Evolutionary conservation across 2,888 invertebrate genomes (phyloP).

Genomic region (Pristionchus arcanus): DNA sequence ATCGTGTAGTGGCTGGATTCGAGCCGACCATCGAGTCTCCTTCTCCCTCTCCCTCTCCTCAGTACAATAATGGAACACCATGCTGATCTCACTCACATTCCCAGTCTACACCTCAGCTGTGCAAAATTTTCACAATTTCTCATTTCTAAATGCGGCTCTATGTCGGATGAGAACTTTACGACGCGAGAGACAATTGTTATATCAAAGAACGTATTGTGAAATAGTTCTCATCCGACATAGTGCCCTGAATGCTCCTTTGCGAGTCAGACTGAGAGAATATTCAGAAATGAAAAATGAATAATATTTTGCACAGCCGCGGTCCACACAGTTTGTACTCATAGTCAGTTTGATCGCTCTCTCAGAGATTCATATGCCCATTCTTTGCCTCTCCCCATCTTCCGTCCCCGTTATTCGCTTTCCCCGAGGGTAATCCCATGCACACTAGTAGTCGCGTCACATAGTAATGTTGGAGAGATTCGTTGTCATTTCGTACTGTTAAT

Average conservation of each 20-base stretch:
- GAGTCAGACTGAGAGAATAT: no score
- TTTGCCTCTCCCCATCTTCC: slow-evolving; percentile 7
- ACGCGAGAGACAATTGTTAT: no score
- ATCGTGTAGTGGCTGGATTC: slow-evolving; percentile 52
- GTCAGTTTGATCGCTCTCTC: neutral
- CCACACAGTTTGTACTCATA: neutral
- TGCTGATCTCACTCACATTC: slow-evolving; percentile 31
- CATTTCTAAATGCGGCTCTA: no score
- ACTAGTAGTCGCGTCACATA: slow-evolving; percentile 32
- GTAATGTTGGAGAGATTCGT: slow-evolving; percentile 37
- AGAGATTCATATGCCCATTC: slow-evolving; percentile 22
- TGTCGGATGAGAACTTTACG: no score
- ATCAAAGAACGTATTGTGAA: no score
- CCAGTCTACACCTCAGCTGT: neutral
- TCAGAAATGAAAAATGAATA: no score
- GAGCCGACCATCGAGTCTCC: slow-evolving; percentile 49
- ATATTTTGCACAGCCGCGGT: neutral
- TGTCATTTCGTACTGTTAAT: slow-evolving; percentile 14
- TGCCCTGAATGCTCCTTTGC: no score
- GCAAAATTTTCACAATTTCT: no score
- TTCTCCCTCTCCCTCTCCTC: slow-evolving; percentile 43
- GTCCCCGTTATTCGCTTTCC: slow-evolving; percentile 20
- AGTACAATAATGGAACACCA: slow-evolving; percentile 19
- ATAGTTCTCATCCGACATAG: no score
- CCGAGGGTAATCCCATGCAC: slow-evolving; percentile 22